A percentile compares a stretch with the other conserved stretches of the same genome.
Evolutionary conservation across 1,140 invertebrate species (phyloP).

Genomic region (Bombus vancouverensis): DNA sequence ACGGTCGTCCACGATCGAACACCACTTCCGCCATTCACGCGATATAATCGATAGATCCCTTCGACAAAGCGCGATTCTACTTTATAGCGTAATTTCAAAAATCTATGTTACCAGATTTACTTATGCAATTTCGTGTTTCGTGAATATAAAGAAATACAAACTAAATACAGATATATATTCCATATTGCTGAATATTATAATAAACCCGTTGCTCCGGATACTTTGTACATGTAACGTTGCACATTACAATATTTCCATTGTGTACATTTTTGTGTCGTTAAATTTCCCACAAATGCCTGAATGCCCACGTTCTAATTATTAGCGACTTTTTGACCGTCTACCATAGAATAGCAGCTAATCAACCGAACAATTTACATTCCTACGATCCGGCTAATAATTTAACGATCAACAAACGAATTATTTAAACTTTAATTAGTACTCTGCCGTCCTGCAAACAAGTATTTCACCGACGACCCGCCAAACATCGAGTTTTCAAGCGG

Average conservation of each 20-base stretch:
- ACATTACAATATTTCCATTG: too few relatives aligned
- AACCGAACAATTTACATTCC: background rate
- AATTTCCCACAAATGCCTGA: background rate
- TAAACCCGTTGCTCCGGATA: too few relatives aligned
- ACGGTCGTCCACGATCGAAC: background rate
- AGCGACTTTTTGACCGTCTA: background rate
- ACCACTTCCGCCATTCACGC: background rate
- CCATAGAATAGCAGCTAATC: background rate
- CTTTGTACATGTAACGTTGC: too few relatives aligned
- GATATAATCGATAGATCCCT: background rate
- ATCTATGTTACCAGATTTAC: too few relatives aligned
- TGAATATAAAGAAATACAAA: too few relatives aligned
- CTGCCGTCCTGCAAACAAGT: background rate
- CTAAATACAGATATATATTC: too few relatives aligned
- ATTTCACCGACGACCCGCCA: background rate
- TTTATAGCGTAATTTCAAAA: background rate
- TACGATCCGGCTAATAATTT: background rate
- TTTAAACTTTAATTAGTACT: background rate
- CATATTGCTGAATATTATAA: too few relatives aligned
- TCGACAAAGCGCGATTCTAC: background rate
- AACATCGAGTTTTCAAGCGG: background rate
- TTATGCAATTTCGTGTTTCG: too few relatives aligned
- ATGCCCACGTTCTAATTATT: background rate
- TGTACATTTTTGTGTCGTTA: too few relatives aligned
- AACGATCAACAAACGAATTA: constrained; percentile 8